A percentile compares a stretch with the other conserved stretches of the same genome.
Conservation (phyloP, 2,113 vertebrate genomes). For the human region GRCh38 chr12:112717501-112718000, state of each 20-base stretch:
- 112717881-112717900: not conserved
- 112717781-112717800: not conserved
- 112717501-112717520: not conserved
- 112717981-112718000: not conserved
- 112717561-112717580: not conserved
- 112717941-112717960: not conserved
- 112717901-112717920: not conserved
- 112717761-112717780: not conserved
- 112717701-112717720: not conserved
- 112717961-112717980: not conserved
- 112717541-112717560: not conserved
- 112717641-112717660: not conserved
- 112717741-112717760: not conserved
- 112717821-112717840: no score
- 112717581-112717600: no score
- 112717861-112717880: not conserved
- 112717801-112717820: not conserved
- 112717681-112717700: not conserved
- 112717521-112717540: not conserved
- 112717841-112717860: not conserved
- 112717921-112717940: not conserved
- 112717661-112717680: not conserved
- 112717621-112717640: not conserved
- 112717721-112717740: not conserved
- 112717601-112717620: not conserved